Evolutionary conservation across 2,797 vertebrate species (phyloP), one percentile per base, ranked within the genome.

Genomic region (Manis pentadactyla): DNA sequence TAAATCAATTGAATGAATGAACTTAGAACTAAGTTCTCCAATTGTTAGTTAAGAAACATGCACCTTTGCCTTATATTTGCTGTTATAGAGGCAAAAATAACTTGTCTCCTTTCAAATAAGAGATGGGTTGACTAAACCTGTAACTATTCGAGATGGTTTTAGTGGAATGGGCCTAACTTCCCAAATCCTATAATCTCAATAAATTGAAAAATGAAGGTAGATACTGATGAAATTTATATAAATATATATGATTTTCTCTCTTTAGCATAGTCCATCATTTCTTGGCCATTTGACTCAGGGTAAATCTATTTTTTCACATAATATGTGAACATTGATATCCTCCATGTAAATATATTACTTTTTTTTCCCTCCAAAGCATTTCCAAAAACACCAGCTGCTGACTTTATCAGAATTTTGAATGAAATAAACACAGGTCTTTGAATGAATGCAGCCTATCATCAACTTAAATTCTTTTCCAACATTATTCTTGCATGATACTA

Each of bases 401-500:
- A 90, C 61, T 1, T 27, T 53, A 55, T 66, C 9, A 90, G 69
- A 92, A 87, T 6, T 39, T 59, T 95, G 37, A 9, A 61, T 86
- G 8, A 96, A 93, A 74, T 53, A 93, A 82, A 75, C 5, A 86
- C 2, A 79, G 0, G 25, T 74, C 18, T 64, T 82, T 85, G 5
- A 19, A 77, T 46, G 1, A 31, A 89, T 34, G 1, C 0, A 63
- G 21, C 63, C 21, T 64, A 63, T 59, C 34, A 74, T 73, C 5
- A 51, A 37, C 34, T 88, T 87, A 68, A 78, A 83, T 74, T 90
- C 0, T 86, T 97, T 96, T 79, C 64, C 23, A 94, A 42, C 12
- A 83, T 31, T 61, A 63, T 68, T 86, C 14, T 31, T 95, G 19
- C 51, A 75, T 71, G 37, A 82, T 59, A 87, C 18, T 83, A 77